These are phyloP conservation scores for Nymphicus hollandicus DNA, from an alignment of 2,113 vertebrate genomes.

Conservation along the genomic window DNA sequence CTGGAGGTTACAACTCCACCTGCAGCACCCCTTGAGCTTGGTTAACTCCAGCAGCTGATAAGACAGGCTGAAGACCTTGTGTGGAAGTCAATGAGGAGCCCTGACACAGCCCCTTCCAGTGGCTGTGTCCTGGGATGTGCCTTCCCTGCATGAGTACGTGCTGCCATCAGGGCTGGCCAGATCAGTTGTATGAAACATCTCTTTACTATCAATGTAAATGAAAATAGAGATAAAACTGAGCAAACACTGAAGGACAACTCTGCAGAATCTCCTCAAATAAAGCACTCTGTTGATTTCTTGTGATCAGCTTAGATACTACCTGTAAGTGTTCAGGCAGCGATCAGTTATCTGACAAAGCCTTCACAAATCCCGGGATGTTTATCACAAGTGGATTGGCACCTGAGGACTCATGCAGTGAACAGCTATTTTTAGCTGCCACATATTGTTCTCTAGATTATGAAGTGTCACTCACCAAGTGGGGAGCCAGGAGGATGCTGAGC, in stretches of 20 bases:
- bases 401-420: not conserved
- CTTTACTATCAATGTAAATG: not conserved
- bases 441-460: not conserved
- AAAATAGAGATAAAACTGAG: not conserved
- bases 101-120: not conserved
- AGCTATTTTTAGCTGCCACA: not conserved
- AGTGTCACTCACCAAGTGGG: not conserved
- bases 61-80: not conserved
- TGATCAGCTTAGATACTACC: not conserved
- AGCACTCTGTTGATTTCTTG: not conserved
- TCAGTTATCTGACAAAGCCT: not conserved
- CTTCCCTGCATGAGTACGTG: rapidly evolving
- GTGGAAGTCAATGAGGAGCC: not conserved
- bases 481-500: not conserved
- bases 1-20: not conserved
- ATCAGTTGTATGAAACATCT: not conserved
- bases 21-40: rapidly evolving
- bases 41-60: not conserved
- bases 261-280: not conserved
- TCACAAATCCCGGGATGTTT: not conserved
- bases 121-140: not conserved
- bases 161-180: not conserved
- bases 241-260: not conserved
- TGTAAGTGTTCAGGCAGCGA: not conserved
- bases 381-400: not conserved